Conservation (phyloP, 53 echinoderm and acorn worm species). For the Paracentrotus lividus region DNA sequence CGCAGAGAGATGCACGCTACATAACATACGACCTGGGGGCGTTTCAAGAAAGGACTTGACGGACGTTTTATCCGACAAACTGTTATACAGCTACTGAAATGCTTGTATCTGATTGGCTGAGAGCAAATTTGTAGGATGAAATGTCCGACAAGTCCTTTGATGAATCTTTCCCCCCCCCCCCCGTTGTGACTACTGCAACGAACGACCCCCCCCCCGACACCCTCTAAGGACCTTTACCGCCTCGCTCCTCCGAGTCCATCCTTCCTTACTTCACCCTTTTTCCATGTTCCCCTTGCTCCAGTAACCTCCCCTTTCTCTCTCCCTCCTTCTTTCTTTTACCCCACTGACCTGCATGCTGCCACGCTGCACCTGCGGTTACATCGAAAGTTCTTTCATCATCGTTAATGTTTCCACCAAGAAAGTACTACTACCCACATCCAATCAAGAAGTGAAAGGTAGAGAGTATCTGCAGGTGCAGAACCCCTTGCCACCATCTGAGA, state of each 20-base stretch:
- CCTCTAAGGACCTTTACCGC: background rate
- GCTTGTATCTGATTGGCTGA: too few species aligned
- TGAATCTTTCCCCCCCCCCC: background rate
- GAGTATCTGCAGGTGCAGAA: background rate
- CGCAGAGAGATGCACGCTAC: too few species aligned
- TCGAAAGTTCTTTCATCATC: slow-evolving; percentile 35
- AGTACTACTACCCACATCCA: slow-evolving; percentile 23
- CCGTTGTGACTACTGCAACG: background rate
- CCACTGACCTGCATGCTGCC: background rate
- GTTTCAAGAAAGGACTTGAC: too few species aligned
- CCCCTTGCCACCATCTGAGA: slow-evolving; percentile 22
- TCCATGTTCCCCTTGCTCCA: too few species aligned
- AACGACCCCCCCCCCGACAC: background rate
- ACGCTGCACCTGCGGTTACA: slow-evolving; percentile 1
- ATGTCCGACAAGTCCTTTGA: too few species aligned
- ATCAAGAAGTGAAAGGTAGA: slow-evolving; percentile 12
- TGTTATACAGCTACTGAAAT: too few species aligned
- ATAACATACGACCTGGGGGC: too few species aligned
- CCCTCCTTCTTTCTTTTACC: background rate
- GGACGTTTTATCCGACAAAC: too few species aligned
- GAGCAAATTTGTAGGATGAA: too few species aligned
- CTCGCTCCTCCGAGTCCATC: background rate
- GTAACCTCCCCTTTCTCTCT: background rate
- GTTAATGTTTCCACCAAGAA: slow-evolving; percentile 37
- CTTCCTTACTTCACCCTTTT: too few species aligned